Evolutionary conservation across 2,113 vertebrate genomes (phyloP), one percentile per base, ranked within the genome.

Genomic region (Plecotus auritus): DNA sequence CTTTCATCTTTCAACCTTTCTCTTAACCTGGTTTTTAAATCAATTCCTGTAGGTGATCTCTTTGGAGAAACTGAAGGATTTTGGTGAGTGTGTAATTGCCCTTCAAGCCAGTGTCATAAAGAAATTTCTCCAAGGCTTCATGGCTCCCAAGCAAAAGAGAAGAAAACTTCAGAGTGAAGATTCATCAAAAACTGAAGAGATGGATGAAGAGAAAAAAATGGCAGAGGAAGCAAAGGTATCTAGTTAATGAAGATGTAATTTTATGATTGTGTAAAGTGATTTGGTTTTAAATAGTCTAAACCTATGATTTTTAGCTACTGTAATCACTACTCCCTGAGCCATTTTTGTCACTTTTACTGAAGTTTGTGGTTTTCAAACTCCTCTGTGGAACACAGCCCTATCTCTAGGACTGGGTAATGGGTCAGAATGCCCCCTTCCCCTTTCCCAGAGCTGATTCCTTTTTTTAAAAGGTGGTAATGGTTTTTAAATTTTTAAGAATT

Each of bases 81-180:
- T 99, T 96, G 99, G 99, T 0, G 99, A 99, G 95, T 99, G 98
- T 91, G 98, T 99, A 97, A 99, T 99, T 97, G 98, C 99, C 2
- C 98, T 99, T 87, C 99, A 99, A 95, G 99, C 99, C 91, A 99
- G 99, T 59, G 99, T 99, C 26, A 99, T 99, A 97, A 99, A 99
- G 97, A 99, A 99, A 98, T 99, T 99, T 97, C 98, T 99, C 80
- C 99, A 99, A 98, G 99, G 99, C 72, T 99, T 99, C 98, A 99
- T 99, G 99, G 99, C 99, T 81, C 99, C 99, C 54, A 99, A 99
- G 94, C 99, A 99, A 97, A 99, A 99, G 98, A 99, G 99, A 97
- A 99, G 98, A 95, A 99, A 99, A 98, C 98, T 98, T n/a, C 99
- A 98, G 56, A 99, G 99, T 10, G 99, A 99, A 91, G 98, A 98